Percentiles rank a stretch among this genome's conserved stretches.
Conservation (phyloP, 2,113 vertebrate genomes). For the Sprattus sprattus region DNA sequence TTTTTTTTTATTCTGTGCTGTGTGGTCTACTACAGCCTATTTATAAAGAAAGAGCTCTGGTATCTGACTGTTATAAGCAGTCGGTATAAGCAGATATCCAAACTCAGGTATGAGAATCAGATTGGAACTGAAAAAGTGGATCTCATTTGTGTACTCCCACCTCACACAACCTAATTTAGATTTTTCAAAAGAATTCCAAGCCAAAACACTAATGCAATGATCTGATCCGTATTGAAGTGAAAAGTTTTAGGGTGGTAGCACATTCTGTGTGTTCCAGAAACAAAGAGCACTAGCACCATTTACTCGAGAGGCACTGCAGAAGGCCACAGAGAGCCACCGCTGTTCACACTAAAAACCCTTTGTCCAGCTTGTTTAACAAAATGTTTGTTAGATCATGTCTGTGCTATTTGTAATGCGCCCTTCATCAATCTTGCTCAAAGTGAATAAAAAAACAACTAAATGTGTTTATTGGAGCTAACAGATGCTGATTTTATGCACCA, state of each 20-base stretch:
- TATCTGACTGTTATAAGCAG: too few relatives aligned
- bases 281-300: not conserved
- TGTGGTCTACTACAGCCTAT: too few relatives aligned
- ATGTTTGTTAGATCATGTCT: not conserved
- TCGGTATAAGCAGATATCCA: too few relatives aligned
- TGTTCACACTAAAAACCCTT: not conserved
- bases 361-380: not conserved
- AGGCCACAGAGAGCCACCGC: not conserved
- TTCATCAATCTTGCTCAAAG: not conserved
- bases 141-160: not conserved
- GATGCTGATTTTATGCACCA: constrained; percentile 2
- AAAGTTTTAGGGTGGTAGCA: not conserved
- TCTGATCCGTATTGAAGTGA: not conserved
- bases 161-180: not conserved
- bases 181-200: not conserved
- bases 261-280: not conserved
- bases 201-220: not conserved
- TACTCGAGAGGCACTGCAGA: not conserved
- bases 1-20: too few relatives aligned
- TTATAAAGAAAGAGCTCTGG: too few relatives aligned
- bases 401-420: not conserved
- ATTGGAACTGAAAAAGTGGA: too few relatives aligned
- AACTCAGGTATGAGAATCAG: too few relatives aligned
- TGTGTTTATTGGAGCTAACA: constrained; percentile 8
- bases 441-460: not conserved